Conservation (phyloP, 2,113 vertebrate species). For the Girardinichthys multiradiatus region DNA sequence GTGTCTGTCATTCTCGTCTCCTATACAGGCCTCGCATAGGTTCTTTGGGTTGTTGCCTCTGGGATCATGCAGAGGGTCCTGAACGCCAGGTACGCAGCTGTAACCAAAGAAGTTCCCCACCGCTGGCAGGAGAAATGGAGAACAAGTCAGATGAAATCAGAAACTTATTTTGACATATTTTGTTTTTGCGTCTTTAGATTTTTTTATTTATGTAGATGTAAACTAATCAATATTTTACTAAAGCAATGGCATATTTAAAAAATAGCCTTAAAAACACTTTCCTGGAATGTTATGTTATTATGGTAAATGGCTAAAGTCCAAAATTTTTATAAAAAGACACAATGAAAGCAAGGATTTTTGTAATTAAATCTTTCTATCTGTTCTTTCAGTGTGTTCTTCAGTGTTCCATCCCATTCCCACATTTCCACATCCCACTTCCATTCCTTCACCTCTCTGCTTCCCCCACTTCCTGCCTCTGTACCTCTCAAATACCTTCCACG, state of each 20-base stretch:
- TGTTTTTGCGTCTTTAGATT: background rate
- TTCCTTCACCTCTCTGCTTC: conserved; percentile 31
- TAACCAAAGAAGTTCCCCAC: conserved; percentile 85
- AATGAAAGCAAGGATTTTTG: background rate
- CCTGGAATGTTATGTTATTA: too few species aligned
- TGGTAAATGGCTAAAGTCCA: background rate
- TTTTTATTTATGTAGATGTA: background rate
- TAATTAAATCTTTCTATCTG: background rate
- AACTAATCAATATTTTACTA: background rate
- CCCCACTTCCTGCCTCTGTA: background rate
- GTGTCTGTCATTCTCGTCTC: conserved; percentile 82
- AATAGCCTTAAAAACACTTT: too few species aligned
- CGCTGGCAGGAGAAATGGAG: conserved; percentile 47
- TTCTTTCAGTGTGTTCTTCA: background rate
- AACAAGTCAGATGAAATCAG: background rate
- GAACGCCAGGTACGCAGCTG: conserved; percentile 82
- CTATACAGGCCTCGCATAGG: conserved; percentile 84
- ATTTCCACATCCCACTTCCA: background rate
- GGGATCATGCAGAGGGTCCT: conserved; percentile 80
- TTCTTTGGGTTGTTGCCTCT: conserved; percentile 83
- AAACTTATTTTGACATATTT: background rate
- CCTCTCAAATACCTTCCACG: conserved; percentile 20
- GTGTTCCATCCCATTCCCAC: background rate
- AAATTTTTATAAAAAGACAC: background rate
- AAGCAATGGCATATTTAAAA: background rate